Base-by-base conservation (phyloP, 2,113 vertebrate species). In the Cavia aperea region DNA sequence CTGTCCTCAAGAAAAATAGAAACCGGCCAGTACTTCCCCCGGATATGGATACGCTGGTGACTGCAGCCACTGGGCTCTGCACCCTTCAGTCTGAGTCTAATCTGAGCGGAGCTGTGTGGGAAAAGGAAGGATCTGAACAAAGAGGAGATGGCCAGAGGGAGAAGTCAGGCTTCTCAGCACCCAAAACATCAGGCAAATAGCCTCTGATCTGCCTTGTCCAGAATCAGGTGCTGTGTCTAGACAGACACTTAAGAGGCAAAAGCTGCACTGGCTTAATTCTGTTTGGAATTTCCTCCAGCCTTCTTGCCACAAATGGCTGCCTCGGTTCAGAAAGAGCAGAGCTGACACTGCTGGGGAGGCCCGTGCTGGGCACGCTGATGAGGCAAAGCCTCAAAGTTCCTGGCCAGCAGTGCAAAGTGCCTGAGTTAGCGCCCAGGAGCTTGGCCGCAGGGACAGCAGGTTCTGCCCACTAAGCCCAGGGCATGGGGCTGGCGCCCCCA, bases 191-290 rank as follows among this genome's bases (percentile, higher is more conserved):
- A 89, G 95, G 88, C 15, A 70, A 85, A 89, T 63, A 65, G 60
- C 88, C 90, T 73, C 78, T 11, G 92, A 92, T 92, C 88, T 72
- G 96, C 81, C 89, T 70, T 83, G 65, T 62, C 70, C 51, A 2
- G 86, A 90, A 93, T 54, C 93, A 94, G n/a, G 58, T 72, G 54
- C 36, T 70, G 77, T 94, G 95, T 96, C 95, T 95, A 96, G 84
- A 95, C 68, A 93, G 90, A 92, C 81, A 79, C 31, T 86, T 68
- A 68, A 94, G 90, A 82, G 43, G 7, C 39, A 93, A 94, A 85
- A 88, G 1, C 26, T 1, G 4, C 79, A 46, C 14, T 29, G 63
- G 36, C 68, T 89, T 87, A 36, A 95, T 93, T 95, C 78, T 65
- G 33, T 62, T 93, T 9, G 21, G 73, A 87, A 90, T 81, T 90